phyloP scores from a whole-genome alignment of 2,888 invertebrate genomes.

The Metacarcinus magister region DNA sequence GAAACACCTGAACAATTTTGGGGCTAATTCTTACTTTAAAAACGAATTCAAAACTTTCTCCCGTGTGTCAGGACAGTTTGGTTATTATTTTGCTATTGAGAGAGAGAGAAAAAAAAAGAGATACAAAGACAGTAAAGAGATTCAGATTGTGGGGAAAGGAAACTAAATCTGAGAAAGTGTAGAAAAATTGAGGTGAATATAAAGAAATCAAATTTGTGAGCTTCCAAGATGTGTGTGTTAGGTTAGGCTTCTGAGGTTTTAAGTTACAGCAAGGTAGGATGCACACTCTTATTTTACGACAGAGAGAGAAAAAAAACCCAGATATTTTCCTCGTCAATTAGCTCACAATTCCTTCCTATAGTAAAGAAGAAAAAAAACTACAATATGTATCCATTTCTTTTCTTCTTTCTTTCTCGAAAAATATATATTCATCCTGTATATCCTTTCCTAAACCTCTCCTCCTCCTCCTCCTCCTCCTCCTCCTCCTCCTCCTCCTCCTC shows the following conservation, averaged over 20 bases:
- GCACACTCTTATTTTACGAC: background rate
- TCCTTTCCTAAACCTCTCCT: background rate
- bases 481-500: background rate
- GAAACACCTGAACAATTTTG: background rate
- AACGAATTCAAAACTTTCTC: background rate
- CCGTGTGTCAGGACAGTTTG: background rate
- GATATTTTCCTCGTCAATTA: background rate
- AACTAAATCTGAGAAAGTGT: background rate
- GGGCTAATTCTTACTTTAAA: background rate
- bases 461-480: background rate
- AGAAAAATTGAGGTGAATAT: no score
- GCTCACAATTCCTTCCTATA: background rate
- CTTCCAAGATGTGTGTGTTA: no score
- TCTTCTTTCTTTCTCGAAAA: no score
- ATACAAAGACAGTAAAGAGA: constrained; percentile 43
- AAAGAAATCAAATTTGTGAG: no score
- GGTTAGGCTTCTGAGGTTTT: no score
- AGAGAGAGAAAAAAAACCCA: background rate
- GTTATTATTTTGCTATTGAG: constrained; percentile 15
- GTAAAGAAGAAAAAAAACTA: background rate
- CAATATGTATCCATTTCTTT: background rate
- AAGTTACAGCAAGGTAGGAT: no score
- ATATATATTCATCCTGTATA: background rate
- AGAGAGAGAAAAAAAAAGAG: constrained; percentile 43
- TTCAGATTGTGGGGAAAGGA: constrained; percentile 7